phyloP scores from a whole-genome alignment of 2,888 invertebrate species.

The Eugnorisma glareosa region DNA sequence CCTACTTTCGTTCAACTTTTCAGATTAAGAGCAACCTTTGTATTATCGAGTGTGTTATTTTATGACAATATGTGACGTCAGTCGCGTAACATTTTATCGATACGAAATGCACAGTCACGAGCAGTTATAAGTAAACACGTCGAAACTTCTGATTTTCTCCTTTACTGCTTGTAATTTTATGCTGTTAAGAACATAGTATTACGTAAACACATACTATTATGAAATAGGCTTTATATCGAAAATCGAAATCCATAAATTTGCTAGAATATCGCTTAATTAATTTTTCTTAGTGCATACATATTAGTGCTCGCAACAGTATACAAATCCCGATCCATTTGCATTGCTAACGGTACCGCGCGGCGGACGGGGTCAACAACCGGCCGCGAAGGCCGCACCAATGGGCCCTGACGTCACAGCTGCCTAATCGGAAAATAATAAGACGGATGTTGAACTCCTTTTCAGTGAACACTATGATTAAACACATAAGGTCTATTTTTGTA shows the following conservation, averaged over 20 bases:
- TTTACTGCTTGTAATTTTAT: not conserved
- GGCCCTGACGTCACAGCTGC: slow-evolving; percentile 78
- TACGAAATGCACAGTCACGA: slow-evolving; percentile 33
- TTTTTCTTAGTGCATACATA: not conserved
- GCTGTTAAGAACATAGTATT: not conserved
- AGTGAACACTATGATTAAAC: slow-evolving; percentile 48
- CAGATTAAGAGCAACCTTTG: slow-evolving; percentile 19
- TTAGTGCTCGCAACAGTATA: slow-evolving; percentile 25
- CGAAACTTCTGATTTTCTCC: not conserved
- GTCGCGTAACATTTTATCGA: slow-evolving; percentile 47
- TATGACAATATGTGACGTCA: slow-evolving; percentile 12
- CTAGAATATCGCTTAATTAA: not conserved
- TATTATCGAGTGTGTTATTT: slow-evolving; percentile 1
- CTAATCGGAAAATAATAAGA: slow-evolving; percentile 67
- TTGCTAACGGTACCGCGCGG: slow-evolving; percentile 77
- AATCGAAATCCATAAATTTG: not conserved
- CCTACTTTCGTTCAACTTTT: slow-evolving; percentile 41
- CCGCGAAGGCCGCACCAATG: slow-evolving; percentile 82
- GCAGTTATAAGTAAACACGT: not conserved
- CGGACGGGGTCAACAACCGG: slow-evolving; percentile 77
- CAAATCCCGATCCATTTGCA: slow-evolving; percentile 72
- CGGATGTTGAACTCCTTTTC: slow-evolving; percentile 60
- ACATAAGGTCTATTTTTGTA: slow-evolving; percentile 56
- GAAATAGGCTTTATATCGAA: not conserved
- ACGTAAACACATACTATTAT: not conserved